A percentile compares a stretch with the other conserved stretches of the same genome.
Evolutionary conservation across 2,797 vertebrate species (phyloP).

Genomic region (Enteromius mattozi): DNA sequence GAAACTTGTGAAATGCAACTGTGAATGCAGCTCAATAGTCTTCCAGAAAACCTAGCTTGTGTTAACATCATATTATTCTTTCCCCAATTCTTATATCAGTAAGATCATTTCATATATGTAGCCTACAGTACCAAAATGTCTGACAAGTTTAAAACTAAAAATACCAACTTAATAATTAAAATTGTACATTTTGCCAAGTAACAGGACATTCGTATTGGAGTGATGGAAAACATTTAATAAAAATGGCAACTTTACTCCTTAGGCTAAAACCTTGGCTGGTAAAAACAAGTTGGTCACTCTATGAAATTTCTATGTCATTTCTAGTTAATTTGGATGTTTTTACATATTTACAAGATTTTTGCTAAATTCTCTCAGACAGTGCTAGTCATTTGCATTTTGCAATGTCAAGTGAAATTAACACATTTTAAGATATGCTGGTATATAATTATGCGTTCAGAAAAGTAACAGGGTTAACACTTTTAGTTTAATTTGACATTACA

Average conservation of each 20-base stretch:
- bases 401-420: background rate
- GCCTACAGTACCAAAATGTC: background rate
- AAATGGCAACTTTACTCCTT: background rate
- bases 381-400: background rate
- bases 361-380: background rate
- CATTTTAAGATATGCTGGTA: background rate
- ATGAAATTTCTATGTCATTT: background rate
- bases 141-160: background rate
- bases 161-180: background rate
- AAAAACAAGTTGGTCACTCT: background rate
- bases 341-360: conserved; percentile 8
- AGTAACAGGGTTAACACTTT: background rate
- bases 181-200: conserved; percentile 14
- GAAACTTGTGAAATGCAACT: background rate
- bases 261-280: background rate
- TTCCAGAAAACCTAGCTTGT: background rate
- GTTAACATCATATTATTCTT: too few species aligned
- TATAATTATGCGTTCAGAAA: conserved; percentile 9
- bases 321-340: background rate
- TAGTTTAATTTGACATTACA: background rate
- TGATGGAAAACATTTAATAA: background rate
- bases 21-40: background rate
- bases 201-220: background rate
- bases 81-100: background rate
- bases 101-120: background rate